Evolutionary conservation across 2,113 vertebrate genomes (phyloP).

Genomic region (Edolisoma coerulescens): DNA sequence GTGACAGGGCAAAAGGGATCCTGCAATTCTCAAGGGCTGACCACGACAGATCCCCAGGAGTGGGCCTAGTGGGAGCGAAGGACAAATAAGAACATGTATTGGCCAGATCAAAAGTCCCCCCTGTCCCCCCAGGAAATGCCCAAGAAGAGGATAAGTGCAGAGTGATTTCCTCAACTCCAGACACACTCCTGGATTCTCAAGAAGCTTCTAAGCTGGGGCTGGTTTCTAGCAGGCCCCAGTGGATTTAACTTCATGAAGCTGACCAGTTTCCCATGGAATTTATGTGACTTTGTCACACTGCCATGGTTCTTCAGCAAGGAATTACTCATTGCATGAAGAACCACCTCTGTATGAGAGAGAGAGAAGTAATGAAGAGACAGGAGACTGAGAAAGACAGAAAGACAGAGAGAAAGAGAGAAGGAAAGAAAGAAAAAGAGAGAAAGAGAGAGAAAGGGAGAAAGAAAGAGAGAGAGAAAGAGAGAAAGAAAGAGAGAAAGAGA

Average conservation of each 20-base stretch:
- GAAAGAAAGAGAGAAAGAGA: rapidly evolving
- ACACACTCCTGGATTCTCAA: not conserved
- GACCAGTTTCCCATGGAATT: not conserved
- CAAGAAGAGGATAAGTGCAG: not conserved
- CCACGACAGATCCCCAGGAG: rapidly evolving
- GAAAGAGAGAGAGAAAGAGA: rapidly evolving
- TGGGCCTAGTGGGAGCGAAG: not conserved
- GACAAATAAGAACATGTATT: not conserved
- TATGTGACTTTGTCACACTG: not conserved
- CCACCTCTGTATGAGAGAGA: not conserved
- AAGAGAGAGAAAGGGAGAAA: no score
- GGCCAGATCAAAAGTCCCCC: not conserved
- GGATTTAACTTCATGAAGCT: not conserved
- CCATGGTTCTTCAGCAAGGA: not conserved
- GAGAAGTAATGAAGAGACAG: not conserved
- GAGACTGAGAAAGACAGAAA: no score
- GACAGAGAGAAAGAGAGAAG: rapidly evolving
- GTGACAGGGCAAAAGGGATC: not conserved
- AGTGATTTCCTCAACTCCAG: rapidly evolving
- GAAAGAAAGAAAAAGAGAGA: rapidly evolving
- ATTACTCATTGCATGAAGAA: not conserved
- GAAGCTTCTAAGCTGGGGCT: not conserved
- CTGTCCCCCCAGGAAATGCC: not conserved
- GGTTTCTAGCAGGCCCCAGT: not conserved
- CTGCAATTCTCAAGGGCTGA: not conserved